phyloP scores from a whole-genome alignment of 2,113 vertebrate genomes.

The Psophia crepitans region DNA sequence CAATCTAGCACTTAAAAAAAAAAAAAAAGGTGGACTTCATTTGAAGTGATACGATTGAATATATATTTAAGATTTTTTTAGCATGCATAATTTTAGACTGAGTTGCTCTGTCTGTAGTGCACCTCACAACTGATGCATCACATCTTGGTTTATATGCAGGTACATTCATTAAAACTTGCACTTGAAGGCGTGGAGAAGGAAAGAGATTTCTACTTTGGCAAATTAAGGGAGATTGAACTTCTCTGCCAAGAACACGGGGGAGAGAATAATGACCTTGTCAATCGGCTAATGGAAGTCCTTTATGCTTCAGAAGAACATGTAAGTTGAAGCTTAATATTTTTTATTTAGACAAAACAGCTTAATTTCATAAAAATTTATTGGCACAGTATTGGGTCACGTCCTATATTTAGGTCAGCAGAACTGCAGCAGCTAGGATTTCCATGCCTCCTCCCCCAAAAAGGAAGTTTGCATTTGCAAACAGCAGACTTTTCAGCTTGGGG shows the following conservation, averaged over 20 bases:
- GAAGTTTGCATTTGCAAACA: not conserved
- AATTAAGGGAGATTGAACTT: conserved; percentile 95
- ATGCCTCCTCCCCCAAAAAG: not conserved
- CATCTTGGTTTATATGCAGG: conserved; percentile 65
- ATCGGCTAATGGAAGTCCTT: conserved; percentile 94
- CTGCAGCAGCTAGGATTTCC: not conserved
- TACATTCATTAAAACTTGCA: conserved; percentile 94
- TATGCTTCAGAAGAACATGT: conserved; percentile 95
- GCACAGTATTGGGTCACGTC: not conserved
- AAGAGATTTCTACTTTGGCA: conserved; percentile 98
- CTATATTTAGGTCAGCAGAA: not conserved
- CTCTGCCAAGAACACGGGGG: conserved; percentile 94
- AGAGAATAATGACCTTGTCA: conserved; percentile 89
- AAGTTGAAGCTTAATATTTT: conserved; percentile 34
- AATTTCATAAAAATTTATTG: not conserved
- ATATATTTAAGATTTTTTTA: not conserved
- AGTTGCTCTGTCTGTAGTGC: not conserved
- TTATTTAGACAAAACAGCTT: not conserved
- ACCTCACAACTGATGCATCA: not conserved
- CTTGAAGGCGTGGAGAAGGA: conserved; percentile 98
- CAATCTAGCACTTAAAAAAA: not conserved
- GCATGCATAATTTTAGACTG: not conserved
- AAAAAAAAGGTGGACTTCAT: not conserved
- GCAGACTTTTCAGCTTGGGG: not conserved
- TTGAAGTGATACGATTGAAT: not conserved